Evolutionary conservation across 2,797 vertebrate genomes (phyloP), one percentile per base, ranked within the genome.

Genomic region (Enteromius afrohamiltoni): DNA sequence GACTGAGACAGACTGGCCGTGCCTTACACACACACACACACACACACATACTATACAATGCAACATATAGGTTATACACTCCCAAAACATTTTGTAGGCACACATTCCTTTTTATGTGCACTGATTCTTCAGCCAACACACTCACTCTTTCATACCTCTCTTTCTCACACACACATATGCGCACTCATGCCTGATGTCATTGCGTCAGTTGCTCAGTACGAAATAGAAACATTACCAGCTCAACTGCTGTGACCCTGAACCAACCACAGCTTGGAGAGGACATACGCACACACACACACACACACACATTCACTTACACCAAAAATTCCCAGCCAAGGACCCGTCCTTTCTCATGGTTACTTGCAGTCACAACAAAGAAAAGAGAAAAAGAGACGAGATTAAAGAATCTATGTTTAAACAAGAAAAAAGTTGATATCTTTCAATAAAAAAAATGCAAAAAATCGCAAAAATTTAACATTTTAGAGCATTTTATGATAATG

Each of bases 401-500:
- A 91, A 86, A 91, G 88, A 90, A 83, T 74, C 87, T 89, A 91
- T 91, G 67, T n/a, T 88, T 87, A 86, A 79, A 88, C 92, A 92
- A 92, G 91, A 90, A 91, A 90, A 91, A 86, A 73, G 67, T 88
- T 84, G 85, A 78, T 85, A 75, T 79, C 82, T 77, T 86, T 82
- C 91, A 91, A 91, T 91, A 88, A 91, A 82, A 29, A 84, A 85
- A 87, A 85, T n/a, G 53, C 80, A 85, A 89, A 88, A 85, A 84
- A 88, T 51, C 6, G 42, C 68, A 82, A 79, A 90, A 90, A 79
- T 83, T 89, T 91, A 86, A 90, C 68, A 87, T 95, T 95, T 95
- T 94, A 95, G 94, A 94, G 93, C 86, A 86, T 95, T 95, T 95
- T 95, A 95, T 95, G 93, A 93, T 90, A 71, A 93, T 93, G 88